Conservation (phyloP, 2,113 vertebrate species). For the Erpornis zantholeuca region DNA sequence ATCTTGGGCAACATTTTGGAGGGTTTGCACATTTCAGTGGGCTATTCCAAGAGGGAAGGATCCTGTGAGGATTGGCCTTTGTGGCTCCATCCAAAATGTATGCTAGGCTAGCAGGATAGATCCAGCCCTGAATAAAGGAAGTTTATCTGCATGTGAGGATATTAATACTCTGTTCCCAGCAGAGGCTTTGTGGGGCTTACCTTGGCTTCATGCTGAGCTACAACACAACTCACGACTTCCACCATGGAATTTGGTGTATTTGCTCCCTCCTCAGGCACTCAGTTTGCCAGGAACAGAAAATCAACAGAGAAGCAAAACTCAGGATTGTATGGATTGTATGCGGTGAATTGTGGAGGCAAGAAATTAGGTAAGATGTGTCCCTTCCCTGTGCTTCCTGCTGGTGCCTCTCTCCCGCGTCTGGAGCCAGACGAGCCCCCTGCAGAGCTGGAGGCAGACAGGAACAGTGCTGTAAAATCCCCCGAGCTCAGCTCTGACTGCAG, state of each 20-base stretch:
- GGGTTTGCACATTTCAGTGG: background rate
- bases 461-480: background rate
- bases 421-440: background rate
- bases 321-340: background rate
- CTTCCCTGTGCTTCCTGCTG: background rate
- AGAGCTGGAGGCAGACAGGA: background rate
- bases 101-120: background rate
- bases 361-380: accelerated
- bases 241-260: background rate
- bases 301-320: background rate
- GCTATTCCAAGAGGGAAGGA: background rate
- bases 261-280: background rate
- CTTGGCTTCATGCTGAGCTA: background rate
- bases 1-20: background rate
- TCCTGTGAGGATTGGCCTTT: background rate
- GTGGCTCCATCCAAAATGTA: background rate
- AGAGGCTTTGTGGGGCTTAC: background rate
- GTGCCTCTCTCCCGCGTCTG: background rate
- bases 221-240: accelerated
- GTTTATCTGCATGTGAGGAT: background rate
- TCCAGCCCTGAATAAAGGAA: background rate
- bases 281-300: background rate
- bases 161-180: background rate
- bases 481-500: background rate
- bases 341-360: background rate